Base-by-base conservation (phyloP, 2,797 vertebrate genomes). In the Trematomus bernacchii region DNA sequence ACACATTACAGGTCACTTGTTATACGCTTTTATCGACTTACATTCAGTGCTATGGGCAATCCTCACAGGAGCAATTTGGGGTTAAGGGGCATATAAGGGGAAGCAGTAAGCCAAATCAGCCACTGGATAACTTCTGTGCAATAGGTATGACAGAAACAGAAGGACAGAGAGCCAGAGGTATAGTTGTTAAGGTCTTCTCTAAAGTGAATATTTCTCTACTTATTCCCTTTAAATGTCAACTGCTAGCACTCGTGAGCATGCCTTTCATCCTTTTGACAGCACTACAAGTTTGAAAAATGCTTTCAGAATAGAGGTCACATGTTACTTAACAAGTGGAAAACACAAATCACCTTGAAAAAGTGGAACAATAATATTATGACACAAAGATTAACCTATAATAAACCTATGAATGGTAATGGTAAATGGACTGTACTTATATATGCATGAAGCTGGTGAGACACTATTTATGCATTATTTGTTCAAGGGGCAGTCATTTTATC, bases 21-120 rank as follows among this genome's bases (percentile, higher is more conserved):
- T 27, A 27, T 27, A 27, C 4, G 4, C 4, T 27, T 27, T 27
- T 27, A 27, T 27, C 27, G 4, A 27, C 27, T 27, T 27, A 5
- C 27, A 27, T 27, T 27, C 27, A 27, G 27, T 27, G 27, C 27
- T 27, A 27, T 27, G 27, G 27, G 27, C 4, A 27, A 27, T 27
- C 27, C 27, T 27, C 27, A 27, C 27, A 27, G 27, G 27, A 27
- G 27, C 4, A 64, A 70, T 18, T 43, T 10, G 15, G 23, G 33
- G 60, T 76, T 0, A 9, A 65, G 55, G 43, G 59, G 15, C 59
- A 44, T 57, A 71, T 0, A 11, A 67, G 59, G 43, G 59, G 11
- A 62, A 44, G 23, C 53, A 63, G 53, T 66, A 71, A 66, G 62
- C 69, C 55, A 23, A 76, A 71, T 72, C 19, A 23, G 43, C 23